These are phyloP conservation scores for Dioctria rufipes DNA, from an alignment of 2,888 invertebrate species.

Conservation along the genomic window DNA sequence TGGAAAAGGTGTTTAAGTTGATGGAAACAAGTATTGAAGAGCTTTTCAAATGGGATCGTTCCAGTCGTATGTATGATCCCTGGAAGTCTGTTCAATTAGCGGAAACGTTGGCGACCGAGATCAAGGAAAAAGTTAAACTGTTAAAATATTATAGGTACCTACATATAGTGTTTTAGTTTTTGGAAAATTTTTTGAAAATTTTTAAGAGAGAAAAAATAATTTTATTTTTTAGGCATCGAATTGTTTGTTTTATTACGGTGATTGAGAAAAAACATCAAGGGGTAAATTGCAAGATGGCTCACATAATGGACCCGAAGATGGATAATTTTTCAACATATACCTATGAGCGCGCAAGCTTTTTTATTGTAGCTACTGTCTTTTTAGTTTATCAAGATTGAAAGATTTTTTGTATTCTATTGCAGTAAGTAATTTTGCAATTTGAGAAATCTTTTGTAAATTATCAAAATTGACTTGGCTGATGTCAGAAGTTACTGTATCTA, in stretches of 20 bases:
- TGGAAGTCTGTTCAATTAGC: conserved; percentile 69
- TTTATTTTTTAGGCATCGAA: conserved; percentile 65
- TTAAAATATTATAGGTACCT: conserved; percentile 67
- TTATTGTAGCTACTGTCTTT: conserved; percentile 68
- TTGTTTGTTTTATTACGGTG: conserved; percentile 69
- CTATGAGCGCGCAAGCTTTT: conserved; percentile 68
- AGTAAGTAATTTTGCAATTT: too few species aligned
- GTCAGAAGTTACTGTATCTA: background rate
- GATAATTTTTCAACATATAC: conserved; percentile 69
- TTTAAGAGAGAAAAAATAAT: background rate
- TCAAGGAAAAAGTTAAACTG: conserved; percentile 67
- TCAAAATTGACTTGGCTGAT: background rate
- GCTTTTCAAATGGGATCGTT: conserved; percentile 69
- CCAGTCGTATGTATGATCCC: conserved; percentile 70
- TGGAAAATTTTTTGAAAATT: background rate
- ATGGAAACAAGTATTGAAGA: conserved; percentile 68
- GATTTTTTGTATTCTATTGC: too few species aligned
- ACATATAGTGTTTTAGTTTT: background rate
- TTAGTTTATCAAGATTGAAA: conserved; percentile 68
- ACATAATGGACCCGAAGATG: conserved; percentile 68
- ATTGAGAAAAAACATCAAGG: conserved; percentile 70
- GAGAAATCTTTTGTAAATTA: too few species aligned
- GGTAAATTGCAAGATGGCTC: conserved; percentile 67
- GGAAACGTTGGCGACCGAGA: conserved; percentile 67
- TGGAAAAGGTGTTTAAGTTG: conserved; percentile 69